These are phyloP conservation scores for Zaprionus taronus DNA, from an alignment of 1,140 invertebrate genomes.

Conservation along the genomic window DNA sequence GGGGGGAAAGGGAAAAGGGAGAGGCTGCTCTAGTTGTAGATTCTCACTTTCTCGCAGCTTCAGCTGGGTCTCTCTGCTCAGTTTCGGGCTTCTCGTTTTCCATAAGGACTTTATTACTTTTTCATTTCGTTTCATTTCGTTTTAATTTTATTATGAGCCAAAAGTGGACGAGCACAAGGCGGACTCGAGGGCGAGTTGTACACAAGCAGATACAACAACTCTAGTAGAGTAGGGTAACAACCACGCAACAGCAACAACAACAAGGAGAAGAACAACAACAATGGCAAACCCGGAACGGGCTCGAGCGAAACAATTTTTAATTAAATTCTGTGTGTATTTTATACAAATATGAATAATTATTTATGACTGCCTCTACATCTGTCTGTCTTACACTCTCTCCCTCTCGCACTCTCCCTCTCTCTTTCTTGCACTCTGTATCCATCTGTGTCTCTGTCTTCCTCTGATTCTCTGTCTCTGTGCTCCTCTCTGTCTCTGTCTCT, in stretches of 20 bases:
- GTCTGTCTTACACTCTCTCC: background rate
- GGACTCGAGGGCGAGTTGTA: constrained; percentile 20
- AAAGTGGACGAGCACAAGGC: constrained; percentile 50
- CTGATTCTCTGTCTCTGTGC: background rate
- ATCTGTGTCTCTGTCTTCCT: background rate
- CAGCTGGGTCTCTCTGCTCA: too few relatives aligned
- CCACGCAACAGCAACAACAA: constrained; percentile 9
- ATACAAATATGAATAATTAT: constrained; percentile 83
- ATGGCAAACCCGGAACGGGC: constrained; percentile 10
- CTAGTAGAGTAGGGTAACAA: constrained; percentile 15
- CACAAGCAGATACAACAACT: constrained; percentile 39
- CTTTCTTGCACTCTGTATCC: background rate
- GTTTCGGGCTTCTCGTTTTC: constrained; percentile 57
- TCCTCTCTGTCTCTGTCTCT: background rate
- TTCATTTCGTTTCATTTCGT: constrained; percentile 83
- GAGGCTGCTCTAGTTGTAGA: constrained; percentile 13
- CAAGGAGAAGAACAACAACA: constrained; percentile 4
- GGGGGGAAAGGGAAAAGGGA: background rate
- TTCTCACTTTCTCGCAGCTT: constrained; percentile 13
- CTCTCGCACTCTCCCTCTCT: background rate
- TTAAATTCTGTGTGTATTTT: constrained; percentile 82
- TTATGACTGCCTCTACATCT: constrained; percentile 54
- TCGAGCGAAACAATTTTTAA: constrained; percentile 75
- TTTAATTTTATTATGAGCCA: constrained; percentile 82
- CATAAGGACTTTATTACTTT: constrained; percentile 83